Evolutionary conservation across 2,113 vertebrate species (phyloP).

Genomic region (Accipiter virgatus): DNA sequence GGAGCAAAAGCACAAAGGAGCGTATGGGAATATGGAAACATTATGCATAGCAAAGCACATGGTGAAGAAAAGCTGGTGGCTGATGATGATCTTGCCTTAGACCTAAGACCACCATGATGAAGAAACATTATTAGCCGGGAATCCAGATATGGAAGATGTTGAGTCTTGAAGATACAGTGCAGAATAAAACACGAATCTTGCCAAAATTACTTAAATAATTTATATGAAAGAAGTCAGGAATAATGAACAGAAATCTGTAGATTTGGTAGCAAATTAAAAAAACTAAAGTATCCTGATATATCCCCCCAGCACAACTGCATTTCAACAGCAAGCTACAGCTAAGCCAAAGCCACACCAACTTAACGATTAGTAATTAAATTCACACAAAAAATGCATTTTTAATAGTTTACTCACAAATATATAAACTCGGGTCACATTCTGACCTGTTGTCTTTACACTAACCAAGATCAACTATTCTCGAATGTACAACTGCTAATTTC

Average conservation of each 20-base stretch:
- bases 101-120: background rate
- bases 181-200: background rate
- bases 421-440: background rate
- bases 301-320: background rate
- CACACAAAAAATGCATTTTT: background rate
- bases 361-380: background rate
- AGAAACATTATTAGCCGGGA: background rate
- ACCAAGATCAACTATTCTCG: background rate
- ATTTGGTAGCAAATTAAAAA: background rate
- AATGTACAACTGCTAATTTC: background rate
- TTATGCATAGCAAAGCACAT: background rate
- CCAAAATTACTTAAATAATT: background rate
- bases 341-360: background rate
- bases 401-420: background rate
- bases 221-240: background rate
- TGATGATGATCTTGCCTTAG: background rate
- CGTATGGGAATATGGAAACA: background rate
- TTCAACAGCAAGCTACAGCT: background rate
- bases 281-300: background rate
- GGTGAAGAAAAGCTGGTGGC: background rate
- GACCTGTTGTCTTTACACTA: background rate
- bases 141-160: background rate
- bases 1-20: background rate
- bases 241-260: background rate
- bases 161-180: background rate